These are phyloP conservation scores for Chymomyza fuscimana DNA, from an alignment of 2,888 invertebrate genomes.

Conservation along the genomic window DNA sequence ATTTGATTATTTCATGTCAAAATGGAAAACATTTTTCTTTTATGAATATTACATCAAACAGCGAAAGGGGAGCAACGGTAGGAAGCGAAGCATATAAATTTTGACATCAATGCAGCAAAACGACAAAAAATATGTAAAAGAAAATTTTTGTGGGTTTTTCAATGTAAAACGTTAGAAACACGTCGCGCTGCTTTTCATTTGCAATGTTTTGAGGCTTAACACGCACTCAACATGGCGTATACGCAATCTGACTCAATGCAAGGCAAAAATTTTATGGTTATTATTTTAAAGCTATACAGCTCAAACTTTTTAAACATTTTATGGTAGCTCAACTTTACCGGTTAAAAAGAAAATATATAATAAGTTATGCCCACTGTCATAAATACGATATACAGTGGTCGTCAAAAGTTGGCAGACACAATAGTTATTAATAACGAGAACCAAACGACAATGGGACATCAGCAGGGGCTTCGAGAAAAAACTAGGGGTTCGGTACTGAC, in stretches of 20 bases:
- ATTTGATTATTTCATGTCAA: constrained; percentile 68
- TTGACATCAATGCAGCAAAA: constrained; percentile 15
- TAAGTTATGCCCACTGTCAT: background rate
- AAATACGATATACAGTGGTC: background rate
- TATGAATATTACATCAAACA: constrained; percentile 46
- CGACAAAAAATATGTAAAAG: constrained; percentile 27
- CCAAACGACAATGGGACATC: too few species aligned
- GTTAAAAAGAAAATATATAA: background rate
- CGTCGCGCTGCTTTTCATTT: constrained; percentile 31
- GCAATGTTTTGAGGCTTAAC: constrained; percentile 28
- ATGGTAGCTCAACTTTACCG: background rate
- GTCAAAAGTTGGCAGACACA: too few species aligned
- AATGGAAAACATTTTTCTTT: constrained; percentile 46
- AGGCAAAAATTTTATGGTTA: background rate
- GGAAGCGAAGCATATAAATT: background rate
- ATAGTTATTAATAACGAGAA: too few species aligned
- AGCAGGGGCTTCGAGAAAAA: too few species aligned
- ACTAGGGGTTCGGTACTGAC: too few species aligned
- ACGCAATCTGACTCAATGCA: constrained; percentile 40
- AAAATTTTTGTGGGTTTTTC: constrained; percentile 20
- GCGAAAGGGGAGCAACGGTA: constrained; percentile 34
- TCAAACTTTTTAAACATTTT: background rate
- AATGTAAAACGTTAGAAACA: background rate
- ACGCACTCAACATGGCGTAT: constrained; percentile 42
- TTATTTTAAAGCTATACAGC: background rate